Conservation (phyloP, 1,140 invertebrate species). For the Euschistus heros region DNA sequence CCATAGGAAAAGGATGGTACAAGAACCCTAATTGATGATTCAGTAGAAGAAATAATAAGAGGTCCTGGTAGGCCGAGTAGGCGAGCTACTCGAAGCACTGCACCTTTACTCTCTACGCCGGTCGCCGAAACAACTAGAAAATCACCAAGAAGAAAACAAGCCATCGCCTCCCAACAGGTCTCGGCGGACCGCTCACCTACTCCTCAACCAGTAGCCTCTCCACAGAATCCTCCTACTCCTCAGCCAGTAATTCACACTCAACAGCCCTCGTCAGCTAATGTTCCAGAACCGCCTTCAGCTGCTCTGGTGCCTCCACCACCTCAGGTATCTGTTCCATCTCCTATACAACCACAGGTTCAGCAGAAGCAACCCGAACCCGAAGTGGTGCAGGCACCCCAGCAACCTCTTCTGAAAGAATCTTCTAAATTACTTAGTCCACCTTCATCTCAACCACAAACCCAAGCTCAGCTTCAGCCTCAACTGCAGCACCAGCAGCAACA, state of each 20-base stretch:
- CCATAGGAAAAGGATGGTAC: slow-evolving; percentile 57
- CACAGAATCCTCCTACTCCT: slow-evolving; percentile 23
- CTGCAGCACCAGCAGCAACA: neutral
- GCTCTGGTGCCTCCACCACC: neutral
- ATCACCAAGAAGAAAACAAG: slow-evolving; percentile 28
- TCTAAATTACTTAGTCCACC: slow-evolving; percentile 22
- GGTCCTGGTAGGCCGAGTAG: slow-evolving; percentile 30
- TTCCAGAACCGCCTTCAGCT: neutral
- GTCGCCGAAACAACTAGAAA: slow-evolving; percentile 24
- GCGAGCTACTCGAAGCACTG: slow-evolving; percentile 31
- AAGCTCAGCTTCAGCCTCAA: slow-evolving; percentile 23
- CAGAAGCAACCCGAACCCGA: neutral
- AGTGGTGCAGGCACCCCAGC: slow-evolving; percentile 29
- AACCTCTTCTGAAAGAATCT: slow-evolving; percentile 20
- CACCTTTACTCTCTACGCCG: slow-evolving; percentile 7
- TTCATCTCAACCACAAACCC: neutral
- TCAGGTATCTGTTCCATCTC: slow-evolving; percentile 6
- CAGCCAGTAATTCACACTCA: neutral
- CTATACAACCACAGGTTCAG: slow-evolving; percentile 26
- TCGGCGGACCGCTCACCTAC: neutral
- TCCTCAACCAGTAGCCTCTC: slow-evolving; percentile 35
- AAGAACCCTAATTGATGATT: slow-evolving; percentile 66
- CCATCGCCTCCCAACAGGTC: neutral
- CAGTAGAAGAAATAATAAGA: slow-evolving; percentile 56
- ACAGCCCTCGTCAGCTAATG: neutral